A percentile compares a stretch with the other conserved stretches of the same genome.
Evolutionary conservation across 2,797 vertebrate species (phyloP).

Genomic region (Stomatorhinus walkeri): DNA sequence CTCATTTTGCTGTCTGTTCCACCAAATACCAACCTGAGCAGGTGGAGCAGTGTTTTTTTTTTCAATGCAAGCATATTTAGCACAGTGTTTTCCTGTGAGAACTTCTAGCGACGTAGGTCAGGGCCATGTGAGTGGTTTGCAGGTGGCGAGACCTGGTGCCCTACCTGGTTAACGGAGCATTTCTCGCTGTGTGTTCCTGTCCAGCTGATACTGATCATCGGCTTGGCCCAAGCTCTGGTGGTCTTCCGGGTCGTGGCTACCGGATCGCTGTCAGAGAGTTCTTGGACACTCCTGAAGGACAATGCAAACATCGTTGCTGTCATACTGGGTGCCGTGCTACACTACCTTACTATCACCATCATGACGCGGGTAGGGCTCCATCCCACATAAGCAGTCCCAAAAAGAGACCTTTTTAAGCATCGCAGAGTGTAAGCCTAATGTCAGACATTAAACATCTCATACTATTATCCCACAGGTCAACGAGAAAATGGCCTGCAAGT

Average conservation of each 20-base stretch:
- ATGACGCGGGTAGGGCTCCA: conserved; percentile 73
- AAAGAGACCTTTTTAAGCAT: background rate
- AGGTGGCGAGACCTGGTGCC: background rate
- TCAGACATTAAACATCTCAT: background rate
- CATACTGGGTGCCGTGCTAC: conserved; percentile 73
- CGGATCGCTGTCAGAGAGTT: conserved; percentile 54
- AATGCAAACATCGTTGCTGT: conserved; percentile 65
- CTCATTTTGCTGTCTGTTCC: background rate
- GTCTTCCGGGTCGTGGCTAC: conserved; percentile 75
- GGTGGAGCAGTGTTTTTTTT: background rate
- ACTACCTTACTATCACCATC: conserved; percentile 77
- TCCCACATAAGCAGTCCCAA: background rate
- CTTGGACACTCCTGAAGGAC: conserved; percentile 52
- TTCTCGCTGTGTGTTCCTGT: background rate
- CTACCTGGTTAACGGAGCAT: background rate
- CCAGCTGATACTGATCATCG: conserved; percentile 77
- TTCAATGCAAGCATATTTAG: background rate
- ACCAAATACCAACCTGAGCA: background rate
- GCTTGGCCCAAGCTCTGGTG: conserved; percentile 75
- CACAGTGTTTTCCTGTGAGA: background rate
- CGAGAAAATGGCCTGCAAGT: conserved; percentile 66
- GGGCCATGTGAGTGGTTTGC: background rate
- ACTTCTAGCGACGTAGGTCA: background rate
- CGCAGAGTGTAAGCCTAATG: background rate
- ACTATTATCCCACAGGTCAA: conserved; percentile 68